Conservation (phyloP, 2,888 invertebrate genomes). For the Gerris lacustris region DNA sequence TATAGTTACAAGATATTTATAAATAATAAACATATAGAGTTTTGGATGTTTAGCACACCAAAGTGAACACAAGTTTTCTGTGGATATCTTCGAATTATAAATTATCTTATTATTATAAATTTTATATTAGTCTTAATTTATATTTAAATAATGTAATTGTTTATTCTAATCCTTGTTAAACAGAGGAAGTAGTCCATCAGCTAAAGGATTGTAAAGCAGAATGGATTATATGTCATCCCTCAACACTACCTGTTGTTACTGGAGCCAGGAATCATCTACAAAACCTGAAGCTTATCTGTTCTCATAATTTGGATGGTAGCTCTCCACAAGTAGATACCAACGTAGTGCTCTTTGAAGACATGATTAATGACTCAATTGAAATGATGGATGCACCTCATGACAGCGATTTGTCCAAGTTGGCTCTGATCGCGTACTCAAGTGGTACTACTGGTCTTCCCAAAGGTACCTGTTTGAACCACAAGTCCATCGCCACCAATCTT, state of each 20-base stretch:
- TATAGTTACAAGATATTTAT: too few relatives aligned
- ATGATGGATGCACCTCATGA: background rate
- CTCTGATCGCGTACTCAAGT: conserved; percentile 68
- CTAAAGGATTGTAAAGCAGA: background rate
- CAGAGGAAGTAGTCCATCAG: background rate
- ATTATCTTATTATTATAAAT: background rate
- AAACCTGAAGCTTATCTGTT: background rate
- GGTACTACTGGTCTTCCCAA: conserved; percentile 75
- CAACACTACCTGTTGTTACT: background rate
- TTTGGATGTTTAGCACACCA: too few relatives aligned
- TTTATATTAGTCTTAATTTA: background rate
- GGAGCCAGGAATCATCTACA: background rate
- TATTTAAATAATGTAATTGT: background rate
- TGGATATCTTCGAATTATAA: too few relatives aligned
- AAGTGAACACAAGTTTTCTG: too few relatives aligned
- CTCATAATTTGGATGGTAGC: background rate
- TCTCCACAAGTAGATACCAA: background rate
- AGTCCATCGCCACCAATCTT: conserved; percentile 29
- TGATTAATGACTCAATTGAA: background rate
- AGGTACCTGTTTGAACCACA: conserved; percentile 55
- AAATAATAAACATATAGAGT: too few relatives aligned
- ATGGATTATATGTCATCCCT: background rate
- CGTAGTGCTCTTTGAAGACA: background rate
- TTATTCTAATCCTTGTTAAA: background rate
- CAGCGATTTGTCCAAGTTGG: conserved; percentile 29